These are phyloP conservation scores for Caenorhabditis sinica DNA, from an alignment of 2,888 invertebrate genomes.

Conservation along the genomic window DNA sequence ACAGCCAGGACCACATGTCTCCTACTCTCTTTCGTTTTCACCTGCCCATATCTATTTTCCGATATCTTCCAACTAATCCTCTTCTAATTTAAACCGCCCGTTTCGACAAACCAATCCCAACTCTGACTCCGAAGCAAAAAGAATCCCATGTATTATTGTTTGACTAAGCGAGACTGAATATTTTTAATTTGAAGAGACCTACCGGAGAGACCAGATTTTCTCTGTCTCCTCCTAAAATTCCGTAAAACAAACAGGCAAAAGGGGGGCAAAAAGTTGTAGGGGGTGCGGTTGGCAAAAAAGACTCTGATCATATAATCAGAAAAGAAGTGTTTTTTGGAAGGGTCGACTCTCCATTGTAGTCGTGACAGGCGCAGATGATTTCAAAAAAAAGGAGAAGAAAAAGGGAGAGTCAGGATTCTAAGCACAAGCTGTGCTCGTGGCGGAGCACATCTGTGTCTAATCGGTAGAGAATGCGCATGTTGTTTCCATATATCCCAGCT, in stretches of 20 bases:
- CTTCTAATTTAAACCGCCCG: neutral
- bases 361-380: slow-evolving; percentile 52
- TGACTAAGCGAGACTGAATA: slow-evolving; percentile 55
- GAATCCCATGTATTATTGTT: slow-evolving; percentile 30
- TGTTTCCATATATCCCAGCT: slow-evolving; percentile 68
- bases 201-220: slow-evolving; percentile 32
- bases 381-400: slow-evolving; percentile 14
- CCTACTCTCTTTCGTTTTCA: too few species aligned
- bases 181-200: slow-evolving; percentile 52
- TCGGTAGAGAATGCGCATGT: slow-evolving; percentile 66
- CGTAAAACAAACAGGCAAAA: slow-evolving; percentile 41
- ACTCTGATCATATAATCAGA: slow-evolving; percentile 43
- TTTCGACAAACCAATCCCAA: neutral
- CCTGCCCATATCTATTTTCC: neutral
- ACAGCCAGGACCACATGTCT: too few species aligned
- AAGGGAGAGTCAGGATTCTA: slow-evolving; percentile 41
- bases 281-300: slow-evolving; percentile 24
- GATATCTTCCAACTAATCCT: neutral
- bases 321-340: slow-evolving; percentile 3
- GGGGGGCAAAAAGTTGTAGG: slow-evolving; percentile 43
- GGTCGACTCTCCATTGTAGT: slow-evolving; percentile 23
- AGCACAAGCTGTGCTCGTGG: slow-evolving; percentile 60
- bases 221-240: slow-evolving; percentile 19
- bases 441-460: slow-evolving; percentile 69
- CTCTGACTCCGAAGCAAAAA: neutral